phyloP scores from a whole-genome alignment of 2,113 vertebrate species.

The Phrynocephalus versicolor region DNA sequence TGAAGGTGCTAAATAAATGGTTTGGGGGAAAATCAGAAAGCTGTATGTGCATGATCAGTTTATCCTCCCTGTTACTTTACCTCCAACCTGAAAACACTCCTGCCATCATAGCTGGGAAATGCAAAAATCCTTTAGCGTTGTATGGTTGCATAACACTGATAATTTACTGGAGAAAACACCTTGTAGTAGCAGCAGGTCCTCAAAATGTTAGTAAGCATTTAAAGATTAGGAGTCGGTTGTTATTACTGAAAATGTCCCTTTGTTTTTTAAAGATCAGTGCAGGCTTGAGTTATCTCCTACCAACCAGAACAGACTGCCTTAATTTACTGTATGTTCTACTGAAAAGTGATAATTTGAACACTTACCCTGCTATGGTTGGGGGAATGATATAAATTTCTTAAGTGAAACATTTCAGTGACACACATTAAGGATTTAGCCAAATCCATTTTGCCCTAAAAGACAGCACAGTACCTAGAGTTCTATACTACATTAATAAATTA shows the following conservation, averaged over 20 bases:
- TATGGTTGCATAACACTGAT: background rate
- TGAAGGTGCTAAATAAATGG: background rate
- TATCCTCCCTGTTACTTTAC: too few species aligned
- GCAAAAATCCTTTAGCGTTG: background rate
- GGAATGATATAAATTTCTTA: conserved; percentile 39
- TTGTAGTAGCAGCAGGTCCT: background rate
- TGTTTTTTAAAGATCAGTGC: conserved; percentile 38
- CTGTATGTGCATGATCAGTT: background rate
- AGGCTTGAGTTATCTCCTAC: conserved; percentile 17
- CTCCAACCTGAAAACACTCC: background rate
- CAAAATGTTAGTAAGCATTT: conserved; percentile 11
- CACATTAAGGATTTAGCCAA: conserved; percentile 25
- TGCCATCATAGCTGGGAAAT: background rate
- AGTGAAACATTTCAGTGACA: conserved; percentile 47
- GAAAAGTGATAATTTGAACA: conserved; percentile 26
- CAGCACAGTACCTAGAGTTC: conserved; percentile 27
- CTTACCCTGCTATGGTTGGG: conserved; percentile 24
- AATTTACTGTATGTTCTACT: conserved; percentile 50
- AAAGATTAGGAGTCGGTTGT: background rate
- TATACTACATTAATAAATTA: conserved; percentile 39
- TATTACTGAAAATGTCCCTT: conserved; percentile 29
- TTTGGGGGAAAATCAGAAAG: background rate
- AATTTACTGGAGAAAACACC: too few species aligned
- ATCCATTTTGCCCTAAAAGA: conserved; percentile 33
- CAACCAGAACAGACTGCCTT: conserved; percentile 30